Evolutionary conservation across 2,888 invertebrate species (phyloP), one percentile per base, ranked within the genome.

Genomic region (Athalia rosae): DNA sequence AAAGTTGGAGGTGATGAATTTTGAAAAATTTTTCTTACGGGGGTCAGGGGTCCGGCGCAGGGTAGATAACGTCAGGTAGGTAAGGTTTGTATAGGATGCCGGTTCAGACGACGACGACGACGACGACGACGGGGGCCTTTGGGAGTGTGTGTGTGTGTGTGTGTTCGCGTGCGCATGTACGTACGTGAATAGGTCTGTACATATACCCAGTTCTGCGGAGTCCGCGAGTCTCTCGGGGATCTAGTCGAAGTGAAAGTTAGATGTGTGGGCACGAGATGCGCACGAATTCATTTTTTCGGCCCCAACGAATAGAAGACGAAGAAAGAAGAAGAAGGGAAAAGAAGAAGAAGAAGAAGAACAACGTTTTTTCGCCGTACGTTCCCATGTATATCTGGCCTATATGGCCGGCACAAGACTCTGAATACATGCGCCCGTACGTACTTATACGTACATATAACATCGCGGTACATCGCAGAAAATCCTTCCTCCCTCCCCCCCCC

Each of bases 181-280:
- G n/a, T 9, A 53, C 9, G 53, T 53, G n/a, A n/a, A n/a, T 45
- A 64, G 63, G 67, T 53, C 50, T 67, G 15, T n/a, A 28, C 6
- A n/a, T 11, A 13, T n/a, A 56, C 71, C n/a, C 59, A 61, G 61
- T 74, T 74, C 13, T 58, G 56, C 45, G 4, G 56, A 28, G 74
- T 74, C 74, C 74, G 74, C 74, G 61, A 74, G 61, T 61, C 61
- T 45, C 48, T n/a, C n/a, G n/a, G n/a, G 74, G 88, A 86, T 88
- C 88, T 86, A 82, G 83, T 83, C 88, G 81, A 89, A 89, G 89
- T 89, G 89, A 89, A 89, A 89, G 89, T 89, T 89, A 87, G 89
- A 89, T 86, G 89, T 89, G 89, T 89, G 89, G 89, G 89, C 89
- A 89, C 89, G 89, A 89, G 89, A 89, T 89, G 89, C 89, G 89